Evolutionary conservation across 2,888 invertebrate genomes (phyloP).

Genomic region (Syrista parreyssii): DNA sequence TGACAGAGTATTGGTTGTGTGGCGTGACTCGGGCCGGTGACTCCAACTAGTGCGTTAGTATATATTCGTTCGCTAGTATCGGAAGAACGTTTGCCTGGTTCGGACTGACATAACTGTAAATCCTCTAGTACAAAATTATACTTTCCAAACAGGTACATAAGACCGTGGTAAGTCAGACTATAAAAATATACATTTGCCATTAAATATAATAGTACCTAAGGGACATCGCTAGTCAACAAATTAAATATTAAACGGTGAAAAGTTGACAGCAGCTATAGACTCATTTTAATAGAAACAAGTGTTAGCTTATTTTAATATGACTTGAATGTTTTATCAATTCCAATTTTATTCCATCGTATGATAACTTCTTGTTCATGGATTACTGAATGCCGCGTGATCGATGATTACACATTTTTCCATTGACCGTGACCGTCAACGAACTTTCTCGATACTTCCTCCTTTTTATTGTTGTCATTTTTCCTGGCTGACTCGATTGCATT

Average conservation of each 20-base stretch:
- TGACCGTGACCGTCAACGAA: neutral
- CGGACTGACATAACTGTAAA: conserved; percentile 4
- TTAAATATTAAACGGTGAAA: neutral
- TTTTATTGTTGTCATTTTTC: no score
- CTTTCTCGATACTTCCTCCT: no score
- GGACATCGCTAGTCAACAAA: neutral
- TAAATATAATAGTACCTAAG: neutral
- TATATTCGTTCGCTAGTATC: conserved; percentile 25
- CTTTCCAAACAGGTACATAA: neutral
- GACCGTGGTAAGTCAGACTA: neutral
- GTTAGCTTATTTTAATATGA: neutral
- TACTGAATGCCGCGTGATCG: neutral
- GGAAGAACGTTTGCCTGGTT: conserved; percentile 22
- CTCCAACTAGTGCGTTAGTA: conserved; percentile 6
- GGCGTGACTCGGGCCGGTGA: conserved; percentile 36
- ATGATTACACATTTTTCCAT: neutral
- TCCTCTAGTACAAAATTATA: neutral
- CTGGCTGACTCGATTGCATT: no score
- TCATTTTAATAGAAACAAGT: neutral
- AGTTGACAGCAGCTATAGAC: neutral
- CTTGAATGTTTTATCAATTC: neutral
- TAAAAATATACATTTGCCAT: neutral
- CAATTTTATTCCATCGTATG: no score
- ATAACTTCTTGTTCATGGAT: neutral
- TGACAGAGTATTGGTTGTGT: conserved; percentile 23